phyloP scores from a whole-genome alignment of 2,888 invertebrate species.

The Acheta domesticus region DNA sequence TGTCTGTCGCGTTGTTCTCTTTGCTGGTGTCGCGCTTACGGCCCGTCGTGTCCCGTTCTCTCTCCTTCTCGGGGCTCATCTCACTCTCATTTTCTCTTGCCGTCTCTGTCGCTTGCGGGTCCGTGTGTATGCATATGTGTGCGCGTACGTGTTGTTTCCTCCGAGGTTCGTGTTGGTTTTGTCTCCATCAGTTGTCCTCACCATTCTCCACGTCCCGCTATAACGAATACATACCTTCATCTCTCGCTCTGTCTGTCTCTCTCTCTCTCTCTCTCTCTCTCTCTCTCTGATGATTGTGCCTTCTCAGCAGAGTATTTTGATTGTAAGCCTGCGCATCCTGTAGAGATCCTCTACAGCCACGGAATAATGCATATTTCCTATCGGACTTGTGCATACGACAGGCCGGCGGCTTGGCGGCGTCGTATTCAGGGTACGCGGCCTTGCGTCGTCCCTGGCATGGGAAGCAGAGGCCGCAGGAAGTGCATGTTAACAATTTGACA shows the following conservation, averaged over 20 bases:
- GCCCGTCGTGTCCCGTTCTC: not conserved
- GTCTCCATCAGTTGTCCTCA: too few species aligned
- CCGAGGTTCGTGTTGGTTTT: too few species aligned
- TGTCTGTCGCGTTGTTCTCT: not conserved
- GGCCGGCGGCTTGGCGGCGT: not conserved
- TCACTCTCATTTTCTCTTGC: too few species aligned
- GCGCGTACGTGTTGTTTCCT: too few species aligned
- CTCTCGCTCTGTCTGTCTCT: too few species aligned
- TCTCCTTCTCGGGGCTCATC: not conserved
- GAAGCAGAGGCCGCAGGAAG: constrained; percentile 5
- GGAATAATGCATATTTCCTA: not conserved
- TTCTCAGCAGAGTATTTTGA: not conserved
- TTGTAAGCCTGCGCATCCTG: not conserved
- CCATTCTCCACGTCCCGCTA: too few species aligned
- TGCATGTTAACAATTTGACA: not conserved
- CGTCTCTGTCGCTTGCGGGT: too few species aligned
- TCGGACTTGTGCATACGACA: not conserved
- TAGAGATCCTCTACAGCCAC: not conserved
- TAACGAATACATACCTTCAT: too few species aligned
- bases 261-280: too few species aligned
- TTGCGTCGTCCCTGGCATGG: not conserved
- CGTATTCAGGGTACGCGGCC: not conserved
- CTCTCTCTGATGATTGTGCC: too few species aligned
- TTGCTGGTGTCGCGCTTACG: constrained; percentile 4
- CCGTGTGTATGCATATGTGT: too few species aligned